These are phyloP conservation scores for Agapostemon virescens DNA, from an alignment of 2,888 invertebrate species.

Conservation along the genomic window DNA sequence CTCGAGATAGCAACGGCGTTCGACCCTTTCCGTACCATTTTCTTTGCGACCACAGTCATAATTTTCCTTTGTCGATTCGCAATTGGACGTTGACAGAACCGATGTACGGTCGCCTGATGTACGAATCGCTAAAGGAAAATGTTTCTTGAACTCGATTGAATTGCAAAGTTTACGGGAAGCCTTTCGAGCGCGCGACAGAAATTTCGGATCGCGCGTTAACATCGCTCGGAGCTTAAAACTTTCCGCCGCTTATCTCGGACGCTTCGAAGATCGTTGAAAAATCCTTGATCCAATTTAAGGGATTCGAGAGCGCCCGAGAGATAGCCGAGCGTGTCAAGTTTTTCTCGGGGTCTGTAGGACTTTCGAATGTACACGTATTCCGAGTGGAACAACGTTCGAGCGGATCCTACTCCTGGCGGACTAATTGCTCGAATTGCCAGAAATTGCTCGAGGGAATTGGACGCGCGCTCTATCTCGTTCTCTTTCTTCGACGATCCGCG, in stretches of 20 bases:
- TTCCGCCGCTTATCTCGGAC: background rate
- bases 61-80: too few species aligned
- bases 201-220: background rate
- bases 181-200: background rate
- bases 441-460: background rate
- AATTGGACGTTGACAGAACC: too few species aligned
- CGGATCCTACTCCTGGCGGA: background rate
- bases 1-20: background rate
- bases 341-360: background rate
- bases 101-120: too few species aligned
- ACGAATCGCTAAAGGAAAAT: too few species aligned
- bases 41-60: too few species aligned
- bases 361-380: background rate
- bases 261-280: background rate
- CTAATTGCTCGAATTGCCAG: constrained; percentile 5
- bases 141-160: too few species aligned
- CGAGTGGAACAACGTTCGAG: background rate
- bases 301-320: background rate
- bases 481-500: background rate
- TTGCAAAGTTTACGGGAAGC: too few species aligned
- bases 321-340: background rate
- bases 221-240: background rate
- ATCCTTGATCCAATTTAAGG: constrained; percentile 7
- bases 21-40: too few species aligned
- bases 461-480: background rate